These are phyloP conservation scores for Spheniscus mendiculus DNA, from an alignment of 2,113 vertebrate species.

Conservation along the genomic window DNA sequence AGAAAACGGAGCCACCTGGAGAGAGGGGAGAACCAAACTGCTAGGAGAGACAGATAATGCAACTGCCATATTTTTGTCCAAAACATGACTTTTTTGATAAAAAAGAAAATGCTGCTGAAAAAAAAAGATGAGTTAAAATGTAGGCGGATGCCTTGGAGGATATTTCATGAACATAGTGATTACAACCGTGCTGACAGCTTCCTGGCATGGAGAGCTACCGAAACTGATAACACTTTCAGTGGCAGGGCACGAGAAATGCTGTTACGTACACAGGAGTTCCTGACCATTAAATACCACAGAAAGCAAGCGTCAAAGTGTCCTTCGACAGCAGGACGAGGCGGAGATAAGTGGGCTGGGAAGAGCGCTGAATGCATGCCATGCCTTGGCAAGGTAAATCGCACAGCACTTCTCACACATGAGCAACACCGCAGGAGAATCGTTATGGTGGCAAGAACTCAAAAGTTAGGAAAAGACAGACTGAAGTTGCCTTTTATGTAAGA, in stretches of 20 bases:
- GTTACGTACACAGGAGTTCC: not conserved
- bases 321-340: not conserved
- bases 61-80: not conserved
- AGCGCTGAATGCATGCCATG: not conserved
- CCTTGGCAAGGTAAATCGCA: not conserved
- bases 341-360: not conserved
- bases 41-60: not conserved
- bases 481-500: too few species aligned
- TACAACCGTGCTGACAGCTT: conserved; percentile 33
- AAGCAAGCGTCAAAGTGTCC: rapidly evolving
- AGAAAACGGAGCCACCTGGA: not conserved
- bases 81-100: not conserved
- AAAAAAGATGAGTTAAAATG: not conserved
- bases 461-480: not conserved
- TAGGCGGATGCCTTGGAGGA: not conserved
- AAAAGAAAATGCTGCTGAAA: not conserved
- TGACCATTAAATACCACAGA: not conserved
- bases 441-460: not conserved
- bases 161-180: not conserved
- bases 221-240: not conserved
- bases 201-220: not conserved
- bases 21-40: not conserved
- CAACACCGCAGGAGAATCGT: rapidly evolving
- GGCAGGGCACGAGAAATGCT: not conserved
- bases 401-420: not conserved